Conservation (phyloP, 2,797 vertebrate genomes). For the Chelonia mydas region DNA sequence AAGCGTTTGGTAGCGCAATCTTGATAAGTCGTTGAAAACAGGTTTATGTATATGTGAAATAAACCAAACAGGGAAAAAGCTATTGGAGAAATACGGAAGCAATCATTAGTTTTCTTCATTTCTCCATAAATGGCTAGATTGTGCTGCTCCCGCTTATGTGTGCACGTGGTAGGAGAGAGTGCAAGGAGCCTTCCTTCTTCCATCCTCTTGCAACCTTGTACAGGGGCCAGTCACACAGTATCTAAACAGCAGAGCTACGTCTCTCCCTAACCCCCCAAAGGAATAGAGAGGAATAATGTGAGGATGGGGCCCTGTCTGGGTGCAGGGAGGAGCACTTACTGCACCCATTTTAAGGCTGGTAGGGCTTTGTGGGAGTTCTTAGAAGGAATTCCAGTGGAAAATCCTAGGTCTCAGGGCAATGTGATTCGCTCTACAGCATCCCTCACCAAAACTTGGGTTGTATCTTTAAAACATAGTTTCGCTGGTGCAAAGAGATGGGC, state of each 20-base stretch:
- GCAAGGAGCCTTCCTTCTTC: not conserved
- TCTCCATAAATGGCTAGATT: not conserved
- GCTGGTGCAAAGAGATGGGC: not conserved
- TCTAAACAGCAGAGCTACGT: not conserved
- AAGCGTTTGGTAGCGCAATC: slow-evolving; percentile 55
- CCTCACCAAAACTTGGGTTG: not conserved
- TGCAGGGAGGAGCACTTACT: not conserved
- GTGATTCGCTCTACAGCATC: not conserved
- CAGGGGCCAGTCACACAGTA: not conserved
- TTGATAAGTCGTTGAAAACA: slow-evolving; percentile 54
- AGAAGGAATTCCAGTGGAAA: not conserved
- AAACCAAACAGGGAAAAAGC: slow-evolving; percentile 26
- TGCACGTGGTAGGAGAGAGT: not conserved
- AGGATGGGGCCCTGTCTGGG: not conserved
- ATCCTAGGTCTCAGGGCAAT: fast-evolving
- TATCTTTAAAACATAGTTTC: not conserved
- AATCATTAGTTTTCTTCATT: slow-evolving; percentile 13
- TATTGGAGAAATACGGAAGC: slow-evolving; percentile 5
- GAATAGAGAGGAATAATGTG: not conserved
- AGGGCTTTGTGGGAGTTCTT: fast-evolving
- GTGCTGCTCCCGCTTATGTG: not conserved
- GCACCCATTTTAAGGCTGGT: not conserved
- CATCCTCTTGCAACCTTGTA: not conserved
- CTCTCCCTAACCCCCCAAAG: not conserved
- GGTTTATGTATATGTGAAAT: slow-evolving; percentile 27